Evolutionary conservation across 2,797 vertebrate species (phyloP).

Genomic region (Morus bassanus): DNA sequence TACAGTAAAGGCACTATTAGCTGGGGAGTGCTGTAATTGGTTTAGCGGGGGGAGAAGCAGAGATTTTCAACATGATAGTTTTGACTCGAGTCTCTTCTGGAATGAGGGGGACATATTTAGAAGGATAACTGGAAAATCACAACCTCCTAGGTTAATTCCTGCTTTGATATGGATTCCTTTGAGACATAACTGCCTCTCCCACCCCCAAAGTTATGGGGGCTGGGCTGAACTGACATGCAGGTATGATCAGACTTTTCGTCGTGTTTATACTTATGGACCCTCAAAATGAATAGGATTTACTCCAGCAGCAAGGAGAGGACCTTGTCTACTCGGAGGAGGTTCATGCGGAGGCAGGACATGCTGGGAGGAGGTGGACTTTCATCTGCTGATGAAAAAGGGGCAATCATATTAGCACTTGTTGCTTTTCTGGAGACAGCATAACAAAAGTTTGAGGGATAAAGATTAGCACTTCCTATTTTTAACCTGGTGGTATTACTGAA

Average conservation of each 20-base stretch:
- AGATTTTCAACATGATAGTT: background rate
- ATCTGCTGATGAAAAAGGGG: background rate
- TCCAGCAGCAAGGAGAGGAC: background rate
- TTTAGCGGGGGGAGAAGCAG: background rate
- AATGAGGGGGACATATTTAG: background rate
- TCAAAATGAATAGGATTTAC: background rate
- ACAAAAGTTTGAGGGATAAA: background rate
- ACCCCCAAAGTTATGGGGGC: too few relatives aligned
- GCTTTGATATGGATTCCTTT: background rate
- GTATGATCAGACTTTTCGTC: background rate
- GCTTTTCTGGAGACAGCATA: background rate
- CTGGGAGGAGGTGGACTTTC: background rate
- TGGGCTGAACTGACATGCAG: rapidly evolving
- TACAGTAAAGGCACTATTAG: background rate
- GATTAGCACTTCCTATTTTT: slow-evolving; percentile 21
- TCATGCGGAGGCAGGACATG: background rate
- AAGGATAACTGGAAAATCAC: background rate
- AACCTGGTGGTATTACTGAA: background rate
- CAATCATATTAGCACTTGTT: background rate
- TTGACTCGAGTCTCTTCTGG: background rate
- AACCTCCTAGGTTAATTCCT: background rate
- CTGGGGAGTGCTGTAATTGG: background rate
- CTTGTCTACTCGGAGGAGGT: background rate
- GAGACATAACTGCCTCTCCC: background rate
- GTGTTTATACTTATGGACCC: background rate